Base-by-base conservation (phyloP, 2,888 invertebrate genomes). In the Ectemnius lituratus region DNA sequence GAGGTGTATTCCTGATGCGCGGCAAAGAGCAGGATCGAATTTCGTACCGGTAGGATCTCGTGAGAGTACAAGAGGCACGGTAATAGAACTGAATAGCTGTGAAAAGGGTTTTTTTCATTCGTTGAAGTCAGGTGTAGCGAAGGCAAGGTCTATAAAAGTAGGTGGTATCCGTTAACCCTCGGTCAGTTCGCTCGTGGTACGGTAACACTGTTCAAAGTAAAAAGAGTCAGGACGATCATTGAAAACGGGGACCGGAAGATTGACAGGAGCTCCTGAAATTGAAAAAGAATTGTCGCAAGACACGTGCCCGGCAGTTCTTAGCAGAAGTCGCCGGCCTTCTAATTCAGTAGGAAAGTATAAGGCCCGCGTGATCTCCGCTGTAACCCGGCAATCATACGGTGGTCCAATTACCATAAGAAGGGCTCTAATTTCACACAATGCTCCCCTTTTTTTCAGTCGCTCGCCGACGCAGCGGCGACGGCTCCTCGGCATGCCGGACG, bases 331-430 rank as follows among this genome's bases (percentile, higher is more conserved):
- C 76, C 79, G 84, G 79, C 83, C 84, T 74, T 71, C 68, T 70
- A 76, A 75, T 69, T 79, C 83, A 85, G 79, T 76, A 84, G 83
- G 77, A 86, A 85, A 85, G 80, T 82, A 82, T 72, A 77, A 84
- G 83, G 84, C 71, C 65, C 65, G 67, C 57, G 66, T 52, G 75
- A 75, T 75, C 64, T 67, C 74, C 64, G 70, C 76, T 80, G 78
- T 82, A 86, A 84, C 85, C 87, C 83, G 79, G 88, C 87, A 87
- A 89, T 89, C 88, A 86, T 87, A 86, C 84, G 84, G 86, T 86
- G 87, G 86, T 86, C 86, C 87, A 88, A 89, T 89, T 89, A 89
- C 88, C 89, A 89, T 89, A 89, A 89, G 89, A 89, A 89, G 89
- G 87, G 86, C 88, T 88, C 87, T 89, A 89, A 89, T 89, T 89